Conservation (phyloP, 2,888 invertebrate genomes). For the Xestia c-nigrum region DNA sequence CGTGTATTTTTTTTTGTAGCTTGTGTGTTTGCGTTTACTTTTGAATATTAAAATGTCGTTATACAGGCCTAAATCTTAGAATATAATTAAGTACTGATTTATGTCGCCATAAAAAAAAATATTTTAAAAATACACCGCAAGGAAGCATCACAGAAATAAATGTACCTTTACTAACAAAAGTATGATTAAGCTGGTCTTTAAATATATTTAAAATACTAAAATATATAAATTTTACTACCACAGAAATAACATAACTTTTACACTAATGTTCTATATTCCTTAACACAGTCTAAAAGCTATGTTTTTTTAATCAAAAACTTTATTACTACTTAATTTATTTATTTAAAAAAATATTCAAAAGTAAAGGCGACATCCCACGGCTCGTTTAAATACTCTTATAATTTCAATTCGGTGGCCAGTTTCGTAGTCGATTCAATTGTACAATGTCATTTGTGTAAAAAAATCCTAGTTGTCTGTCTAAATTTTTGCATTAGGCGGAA, state of each 20-base stretch:
- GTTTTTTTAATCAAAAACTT: slow-evolving; percentile 34
- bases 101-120: neutral
- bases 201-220: neutral
- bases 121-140: neutral
- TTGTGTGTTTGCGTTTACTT: slow-evolving; percentile 50
- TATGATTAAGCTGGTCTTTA: slow-evolving; percentile 41
- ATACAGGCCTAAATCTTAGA: slow-evolving; percentile 30
- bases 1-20: slow-evolving; percentile 38
- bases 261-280: slow-evolving; percentile 13
- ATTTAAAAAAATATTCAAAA: slow-evolving; percentile 33
- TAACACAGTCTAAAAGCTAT: slow-evolving; percentile 35
- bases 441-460: slow-evolving; percentile 80
- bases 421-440: slow-evolving; percentile 76
- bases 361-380: slow-evolving; percentile 32
- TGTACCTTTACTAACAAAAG: neutral
- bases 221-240: neutral
- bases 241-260: slow-evolving; percentile 45
- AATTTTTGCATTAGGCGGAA: slow-evolving; percentile 77
- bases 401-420: slow-evolving; percentile 82
- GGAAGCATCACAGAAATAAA: slow-evolving; percentile 33
- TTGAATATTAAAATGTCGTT: slow-evolving; percentile 33
- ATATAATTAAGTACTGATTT: neutral
- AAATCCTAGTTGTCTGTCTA: slow-evolving; percentile 77
- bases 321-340: slow-evolving; percentile 33
- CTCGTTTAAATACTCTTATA: slow-evolving; percentile 67